Evolutionary conservation across 2,797 vertebrate species (phyloP).

Genomic region (Perodicticus potto): DNA sequence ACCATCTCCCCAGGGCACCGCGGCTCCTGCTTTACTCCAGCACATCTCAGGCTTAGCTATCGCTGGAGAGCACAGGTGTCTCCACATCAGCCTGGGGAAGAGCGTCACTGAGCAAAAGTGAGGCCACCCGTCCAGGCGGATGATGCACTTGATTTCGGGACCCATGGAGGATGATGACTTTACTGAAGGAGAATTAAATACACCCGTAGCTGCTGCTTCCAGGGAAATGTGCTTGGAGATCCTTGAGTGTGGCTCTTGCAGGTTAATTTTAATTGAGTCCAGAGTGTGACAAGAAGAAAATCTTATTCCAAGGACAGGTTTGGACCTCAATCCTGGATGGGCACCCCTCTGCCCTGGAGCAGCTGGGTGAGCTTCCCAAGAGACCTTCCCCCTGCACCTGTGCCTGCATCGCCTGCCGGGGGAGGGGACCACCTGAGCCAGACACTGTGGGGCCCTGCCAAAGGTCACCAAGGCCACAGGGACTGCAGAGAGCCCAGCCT

Average conservation of each 20-base stretch:
- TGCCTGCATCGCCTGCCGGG: neutral
- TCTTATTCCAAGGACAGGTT: neutral
- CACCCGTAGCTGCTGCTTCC: neutral
- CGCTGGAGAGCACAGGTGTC: neutral
- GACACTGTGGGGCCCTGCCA: neutral
- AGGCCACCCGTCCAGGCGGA: neutral
- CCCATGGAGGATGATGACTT: accelerated
- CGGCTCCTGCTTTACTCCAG: neutral
- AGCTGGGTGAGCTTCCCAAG: neutral
- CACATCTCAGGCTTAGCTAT: accelerated
- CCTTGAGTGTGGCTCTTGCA: neutral
- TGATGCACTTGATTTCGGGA: neutral
- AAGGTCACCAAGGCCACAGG: neutral
- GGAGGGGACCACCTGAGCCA: too few relatives aligned
- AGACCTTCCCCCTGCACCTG: neutral
- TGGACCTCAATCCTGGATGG: too few relatives aligned
- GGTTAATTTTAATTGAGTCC: too few relatives aligned
- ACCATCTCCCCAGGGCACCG: neutral
- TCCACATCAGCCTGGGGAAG: neutral
- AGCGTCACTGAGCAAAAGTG: too few relatives aligned
- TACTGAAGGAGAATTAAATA: neutral
- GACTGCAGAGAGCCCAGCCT: neutral
- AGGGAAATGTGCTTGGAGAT: neutral
- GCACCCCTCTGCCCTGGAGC: neutral
- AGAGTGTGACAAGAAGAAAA: neutral